Evolutionary conservation across 2,888 invertebrate species (phyloP).

Genomic region (Marasmarcha lunaedactyla): DNA sequence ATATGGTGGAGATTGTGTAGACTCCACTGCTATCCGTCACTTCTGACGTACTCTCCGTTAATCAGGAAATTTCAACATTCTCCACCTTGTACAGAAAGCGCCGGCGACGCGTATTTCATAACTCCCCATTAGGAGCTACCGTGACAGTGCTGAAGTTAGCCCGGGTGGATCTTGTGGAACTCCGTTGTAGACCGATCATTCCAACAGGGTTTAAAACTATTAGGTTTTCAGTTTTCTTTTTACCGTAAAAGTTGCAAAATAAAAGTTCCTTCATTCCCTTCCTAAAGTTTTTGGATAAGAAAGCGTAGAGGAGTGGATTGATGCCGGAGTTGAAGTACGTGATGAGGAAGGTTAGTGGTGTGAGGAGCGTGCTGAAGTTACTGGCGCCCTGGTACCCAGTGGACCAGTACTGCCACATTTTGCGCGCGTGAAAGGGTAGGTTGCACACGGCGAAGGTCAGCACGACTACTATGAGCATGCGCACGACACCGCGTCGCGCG

Average conservation of each 20-base stretch:
- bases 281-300: slow-evolving; percentile 84
- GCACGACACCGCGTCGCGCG: slow-evolving; percentile 86
- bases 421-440: slow-evolving; percentile 88
- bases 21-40: slow-evolving; percentile 57
- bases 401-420: slow-evolving; percentile 89
- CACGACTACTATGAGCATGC: slow-evolving; percentile 90
- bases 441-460: slow-evolving; percentile 91
- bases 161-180: slow-evolving; percentile 64
- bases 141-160: slow-evolving; percentile 69
- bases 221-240: slow-evolving; percentile 50
- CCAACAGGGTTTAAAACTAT: slow-evolving; percentile 56
- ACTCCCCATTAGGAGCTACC: slow-evolving; percentile 58
- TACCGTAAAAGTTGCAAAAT: slow-evolving; percentile 65
- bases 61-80: slow-evolving; percentile 60
- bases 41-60: slow-evolving; percentile 62
- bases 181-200: slow-evolving; percentile 45
- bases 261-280: slow-evolving; percentile 87
- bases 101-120: slow-evolving; percentile 56
- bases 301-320: slow-evolving; percentile 91
- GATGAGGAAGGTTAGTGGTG: slow-evolving; percentile 87
- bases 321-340: slow-evolving; percentile 92
- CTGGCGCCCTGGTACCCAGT: slow-evolving; percentile 76
- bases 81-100: slow-evolving; percentile 53
- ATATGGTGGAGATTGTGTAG: slow-evolving; percentile 50
- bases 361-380: slow-evolving; percentile 81